Base-by-base conservation (phyloP, 2,888 invertebrate genomes). In the Anarsia innoxiella region DNA sequence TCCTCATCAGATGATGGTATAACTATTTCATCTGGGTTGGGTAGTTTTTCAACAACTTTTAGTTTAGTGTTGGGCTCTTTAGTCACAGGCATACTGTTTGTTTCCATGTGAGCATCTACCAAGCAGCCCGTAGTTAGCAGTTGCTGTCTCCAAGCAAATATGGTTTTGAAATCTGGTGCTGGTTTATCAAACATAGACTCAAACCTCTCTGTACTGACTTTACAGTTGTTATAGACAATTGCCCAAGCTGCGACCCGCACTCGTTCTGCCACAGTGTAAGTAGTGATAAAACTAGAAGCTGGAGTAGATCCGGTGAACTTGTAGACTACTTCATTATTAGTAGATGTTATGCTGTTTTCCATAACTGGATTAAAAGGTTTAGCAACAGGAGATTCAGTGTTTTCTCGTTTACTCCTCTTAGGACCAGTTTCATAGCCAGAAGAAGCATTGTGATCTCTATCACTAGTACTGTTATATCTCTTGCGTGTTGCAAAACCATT, bases 91-190 rank as follows among this genome's bases (percentile, higher is more conserved):
- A 5, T 19, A 19, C 19, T 19, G 19, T 8, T 19, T 3, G 19
- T 19, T 19, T 64, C 66, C 6, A 55, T 34, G 54, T 86, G 86
- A 36, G 64, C 45, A 49, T 86, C 84, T 45, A 71, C 61, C 48
- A 86, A 56, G 51, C 86, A 86, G 2, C 86, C 86, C 34, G 76
- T 79, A 4, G 45, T 42, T 26, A 85, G 42, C 14, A 86, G 66
- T 10, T 67, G 57, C 46, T 80, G 77, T 39, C 83, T 64, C 84
- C 82, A 85, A 19, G 60, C 58, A 70, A 80, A 86, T 44, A 86
- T 78, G 28, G 83, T 84, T 53, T 83, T 73, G 41, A 77, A 83
- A 54, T 85, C 83, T 27, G 86, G 86, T 33, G 85, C 83, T 26
- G 79, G 80, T 59, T 86, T 86, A 33, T 75, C 73, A 61, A 59